Base-by-base conservation (phyloP, 37 sponge, comb jelly and placozoan genomes). In the Geodia barretti region DNA sequence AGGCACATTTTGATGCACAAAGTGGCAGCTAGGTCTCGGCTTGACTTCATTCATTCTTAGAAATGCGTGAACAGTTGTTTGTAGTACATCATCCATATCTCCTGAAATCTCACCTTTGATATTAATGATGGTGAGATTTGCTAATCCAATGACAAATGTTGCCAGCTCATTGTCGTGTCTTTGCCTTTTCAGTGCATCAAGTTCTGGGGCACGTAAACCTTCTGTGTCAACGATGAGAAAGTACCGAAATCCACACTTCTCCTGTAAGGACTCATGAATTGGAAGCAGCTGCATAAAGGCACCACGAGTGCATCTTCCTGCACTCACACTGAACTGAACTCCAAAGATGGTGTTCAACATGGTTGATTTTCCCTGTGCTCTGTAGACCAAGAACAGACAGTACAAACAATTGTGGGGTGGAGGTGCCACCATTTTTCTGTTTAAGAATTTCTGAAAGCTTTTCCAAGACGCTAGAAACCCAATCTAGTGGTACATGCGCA, bases 1-100 rank as follows among this genome's bases (percentile, higher is more conserved):
- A 8, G 68, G 29, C 4, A 83, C 83, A 73, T 83, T 83, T 61
- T 83, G 83, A 41, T 83, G 83, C 32, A 83, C 83, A 74, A 83
- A 83, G 36, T 73, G 66, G 25, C 83, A 83, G 4, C 64, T 83
- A 2, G 75, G 75, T 11, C 35, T 73, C 41, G 74, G 31, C 20
- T 47, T 38, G 28, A 74, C 74, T 26, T 39, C 29, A n/a, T 74
- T 74, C 83, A 83, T 83, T 3, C 83, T 39, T 64, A 83, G 37
- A 47, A 83, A 83, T 36, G 83, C 83, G 60, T 83, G 74, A 28
- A 74, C 63, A 60, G 83, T 7, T 40, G 64, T 83, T 32, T 66
- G 82, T n/a, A 81, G 35, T n/a, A 81, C 72, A 25, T 81, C 74
- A 24, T 70, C 73, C n/a, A 81, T 70, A 1, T 81, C 74, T 58